Percentiles rank a stretch among this genome's conserved stretches.
Evolutionary conservation across 2,797 vertebrate species (phyloP).

Genomic region (Novumbra hubbsi): DNA sequence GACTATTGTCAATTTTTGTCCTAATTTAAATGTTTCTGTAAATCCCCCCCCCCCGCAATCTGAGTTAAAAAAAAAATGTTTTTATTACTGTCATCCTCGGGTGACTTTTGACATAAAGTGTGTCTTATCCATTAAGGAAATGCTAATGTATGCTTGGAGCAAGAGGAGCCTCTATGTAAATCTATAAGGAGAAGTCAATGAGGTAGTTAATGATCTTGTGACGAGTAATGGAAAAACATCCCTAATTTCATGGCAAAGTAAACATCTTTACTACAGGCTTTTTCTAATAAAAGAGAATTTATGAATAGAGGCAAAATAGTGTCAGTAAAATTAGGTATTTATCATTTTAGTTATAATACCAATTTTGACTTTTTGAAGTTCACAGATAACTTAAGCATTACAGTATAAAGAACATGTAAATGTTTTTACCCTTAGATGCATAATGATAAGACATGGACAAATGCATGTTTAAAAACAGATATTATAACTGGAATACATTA

Average conservation of each 20-base stretch:
- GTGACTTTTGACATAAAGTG: constrained; percentile 37
- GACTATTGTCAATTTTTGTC: not conserved
- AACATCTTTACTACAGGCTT: constrained; percentile 45
- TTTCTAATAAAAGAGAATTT: constrained; percentile 17
- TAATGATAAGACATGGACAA: not conserved
- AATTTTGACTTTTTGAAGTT: not conserved
- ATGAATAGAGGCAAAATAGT: not conserved
- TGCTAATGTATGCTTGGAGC: constrained; percentile 48
- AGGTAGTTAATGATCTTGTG: constrained; percentile 66
- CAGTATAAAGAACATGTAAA: not conserved
- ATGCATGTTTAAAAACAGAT: not conserved
- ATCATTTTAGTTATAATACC: not conserved
- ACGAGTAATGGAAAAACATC: constrained; percentile 54
- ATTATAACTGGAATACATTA: not conserved
- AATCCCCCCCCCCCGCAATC: not conserved
- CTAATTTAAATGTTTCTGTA: not conserved
- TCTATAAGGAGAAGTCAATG: constrained; percentile 57
- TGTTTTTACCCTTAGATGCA: not conserved
- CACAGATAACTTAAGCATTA: not conserved
- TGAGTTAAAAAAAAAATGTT: not conserved
- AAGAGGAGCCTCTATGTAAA: constrained; percentile 46
- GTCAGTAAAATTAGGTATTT: not conserved
- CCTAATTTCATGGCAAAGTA: constrained; percentile 66
- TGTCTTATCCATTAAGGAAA: constrained; percentile 45
- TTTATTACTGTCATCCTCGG: constrained; percentile 43